Evolutionary conservation across 2,113 vertebrate genomes (phyloP), one percentile per base, ranked within the genome.

Genomic region (Melanotaenia duboulayi): DNA sequence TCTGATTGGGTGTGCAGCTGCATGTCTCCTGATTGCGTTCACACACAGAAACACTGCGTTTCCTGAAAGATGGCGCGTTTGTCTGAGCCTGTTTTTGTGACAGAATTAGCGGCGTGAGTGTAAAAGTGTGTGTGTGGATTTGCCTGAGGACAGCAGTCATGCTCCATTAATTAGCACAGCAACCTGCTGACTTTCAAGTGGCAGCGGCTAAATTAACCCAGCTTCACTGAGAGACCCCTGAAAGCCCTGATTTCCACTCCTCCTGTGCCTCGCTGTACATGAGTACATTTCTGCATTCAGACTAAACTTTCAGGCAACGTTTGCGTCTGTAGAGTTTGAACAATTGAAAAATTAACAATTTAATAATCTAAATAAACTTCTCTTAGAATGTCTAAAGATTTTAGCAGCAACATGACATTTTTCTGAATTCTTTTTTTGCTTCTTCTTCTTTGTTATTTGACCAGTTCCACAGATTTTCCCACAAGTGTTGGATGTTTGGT

Each of bases 101-200:
- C 56, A 71, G 61, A 65, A 32, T 58, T 48, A 37, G 7, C 67
- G 58, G n/a, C 62, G 40, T 57, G 28, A 39, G 48, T 24, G 13
- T 7, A 35, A 35, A 35, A 39, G 56, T 42, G 50, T 35, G 68
- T 58, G 74, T 19, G 84, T 60, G 73, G 51, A 71, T 81, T 67
- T 83, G 87, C 91, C 85, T 39, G 80, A 88, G 88, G 90, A 90
- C 84, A 89, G 70, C 65, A 85, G 84, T 87, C 82, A 82, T 80
- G 90, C 89, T 91, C 85, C 84, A 91, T 91, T 92, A 91, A 92
- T 92, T 92, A 91, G 84, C 84, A 58, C 80, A 77, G 84, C 87
- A 92, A 89, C 90, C 91, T 92, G 90, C 90, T 91, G 88, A 91
- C 90, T 92, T 90, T 91, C 84, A 91, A 92, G 89, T 84, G 84